Evolutionary conservation across 2,113 vertebrate species (phyloP), one percentile per base, ranked within the genome.

Genomic region (Oncorhynchus gorbuscha): DNA sequence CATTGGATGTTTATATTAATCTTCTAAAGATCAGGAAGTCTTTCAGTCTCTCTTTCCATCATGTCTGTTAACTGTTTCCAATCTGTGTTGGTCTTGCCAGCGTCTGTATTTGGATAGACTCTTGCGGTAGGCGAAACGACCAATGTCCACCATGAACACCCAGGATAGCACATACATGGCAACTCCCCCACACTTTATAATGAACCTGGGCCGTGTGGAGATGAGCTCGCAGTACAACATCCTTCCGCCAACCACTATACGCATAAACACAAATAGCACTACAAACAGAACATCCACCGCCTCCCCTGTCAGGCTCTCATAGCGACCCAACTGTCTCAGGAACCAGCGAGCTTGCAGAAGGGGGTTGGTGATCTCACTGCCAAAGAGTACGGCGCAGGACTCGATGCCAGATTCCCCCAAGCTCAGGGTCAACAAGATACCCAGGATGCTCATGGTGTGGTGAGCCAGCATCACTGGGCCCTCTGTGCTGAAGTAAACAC

Each of bases 301-400:
- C 0, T 97, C 93, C 0, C 96, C 97, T 0, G 92, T 85, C 74
- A 92, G 76, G 16, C 90, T 94, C 77, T 95, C 89, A 79, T 97
- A 96, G 26, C 26, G 91, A 0, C 96, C 97, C 2, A 91, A 93
- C 88, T 96, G 95, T 79, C 97, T 95, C 77, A 99, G 94, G 91
- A 99, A 99, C 97, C 97, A 99, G 83, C 97, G 97, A 1, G 95
- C 89, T 93, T 99, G 97, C 58, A 99, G 92, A 73, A 99, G 94
- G 0, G 97, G 97, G 91, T 99, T 99, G 74, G 97, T 98, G 87
- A 99, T 94, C 91, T 99, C 97, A 1, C 96, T 98, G 83, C 97
- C 97, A 28, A 98, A 99, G 81, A 99, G 94, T 49, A 99, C 97
- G 0, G 96, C 96, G 1, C 97, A 98, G 49, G 94, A 93, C 87